Percentiles rank a stretch among this genome's conserved stretches.
phyloP scores from a whole-genome alignment of 2,113 vertebrate species.

The Heterochromis multidens region DNA sequence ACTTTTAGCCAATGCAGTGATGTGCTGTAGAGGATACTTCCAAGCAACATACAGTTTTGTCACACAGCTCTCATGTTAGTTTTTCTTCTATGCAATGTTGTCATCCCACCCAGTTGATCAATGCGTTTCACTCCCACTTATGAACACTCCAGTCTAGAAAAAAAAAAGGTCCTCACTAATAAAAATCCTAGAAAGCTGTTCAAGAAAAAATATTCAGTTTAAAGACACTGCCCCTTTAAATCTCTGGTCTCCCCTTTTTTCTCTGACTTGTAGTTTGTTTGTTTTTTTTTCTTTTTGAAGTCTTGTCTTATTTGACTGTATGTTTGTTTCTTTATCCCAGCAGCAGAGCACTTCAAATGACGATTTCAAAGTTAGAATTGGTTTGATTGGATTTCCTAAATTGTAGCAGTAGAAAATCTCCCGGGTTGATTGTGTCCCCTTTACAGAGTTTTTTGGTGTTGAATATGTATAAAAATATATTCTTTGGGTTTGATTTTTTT shows the following conservation, averaged over 20 bases:
- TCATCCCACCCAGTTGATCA: slow-evolving; percentile 9
- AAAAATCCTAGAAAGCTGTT: background rate
- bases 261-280: slow-evolving; percentile 28
- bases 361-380: slow-evolving; percentile 68
- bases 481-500: slow-evolving; percentile 53
- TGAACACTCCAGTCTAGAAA: slow-evolving; percentile 69
- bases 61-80: background rate
- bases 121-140: slow-evolving; percentile 62
- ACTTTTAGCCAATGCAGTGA: slow-evolving; percentile 28
- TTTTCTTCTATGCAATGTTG: slow-evolving; percentile 44
- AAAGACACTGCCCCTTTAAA: slow-evolving; percentile 71
- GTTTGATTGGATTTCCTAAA: slow-evolving; percentile 56
- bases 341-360: slow-evolving; percentile 49
- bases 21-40: background rate
- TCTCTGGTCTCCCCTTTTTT: slow-evolving; percentile 32
- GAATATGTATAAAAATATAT: slow-evolving; percentile 56
- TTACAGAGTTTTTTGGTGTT: slow-evolving; percentile 41
- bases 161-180: slow-evolving; percentile 5
- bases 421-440: slow-evolving; percentile 39
- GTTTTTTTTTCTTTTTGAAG: background rate
- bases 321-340: slow-evolving; percentile 42
- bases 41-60: background rate
- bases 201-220: slow-evolving; percentile 18
- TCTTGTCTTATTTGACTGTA: slow-evolving; percentile 22
- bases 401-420: slow-evolving; percentile 32